These are phyloP conservation scores for Pseudopleuronectes americanus DNA, from an alignment of 2,797 vertebrate species.

Conservation along the genomic window DNA sequence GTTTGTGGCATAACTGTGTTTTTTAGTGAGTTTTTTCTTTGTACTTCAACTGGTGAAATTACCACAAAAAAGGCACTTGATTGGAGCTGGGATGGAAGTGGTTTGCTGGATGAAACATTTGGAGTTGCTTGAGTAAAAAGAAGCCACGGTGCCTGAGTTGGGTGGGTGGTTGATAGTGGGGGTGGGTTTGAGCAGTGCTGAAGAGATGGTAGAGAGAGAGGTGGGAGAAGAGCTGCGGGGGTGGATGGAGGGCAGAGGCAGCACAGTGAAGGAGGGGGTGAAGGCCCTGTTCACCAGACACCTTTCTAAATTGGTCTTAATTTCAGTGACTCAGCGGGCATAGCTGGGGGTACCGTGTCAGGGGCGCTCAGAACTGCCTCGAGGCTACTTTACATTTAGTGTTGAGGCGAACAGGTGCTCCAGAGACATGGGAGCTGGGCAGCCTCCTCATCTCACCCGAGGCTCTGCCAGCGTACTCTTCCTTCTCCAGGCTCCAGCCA, in stretches of 20 bases:
- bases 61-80: not conserved
- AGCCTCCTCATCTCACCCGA: slow-evolving; percentile 40
- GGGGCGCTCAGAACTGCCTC: slow-evolving; percentile 55
- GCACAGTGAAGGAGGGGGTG: slow-evolving; percentile 12
- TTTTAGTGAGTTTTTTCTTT: not conserved
- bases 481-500: slow-evolving; percentile 26
- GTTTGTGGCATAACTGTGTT: not conserved
- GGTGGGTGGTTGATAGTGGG: slow-evolving; percentile 17
- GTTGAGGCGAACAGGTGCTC: slow-evolving; percentile 79
- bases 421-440: slow-evolving; percentile 46
- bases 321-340: slow-evolving; percentile 87
- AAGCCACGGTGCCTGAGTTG: slow-evolving; percentile 17
- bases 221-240: slow-evolving; percentile 44
- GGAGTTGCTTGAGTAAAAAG: not conserved
- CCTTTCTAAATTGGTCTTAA: slow-evolving; percentile 87
- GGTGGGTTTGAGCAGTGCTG: slow-evolving; percentile 13
- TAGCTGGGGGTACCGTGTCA: slow-evolving; percentile 82
- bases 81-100: slow-evolving; percentile 15
- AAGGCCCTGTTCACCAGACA: slow-evolving; percentile 78
- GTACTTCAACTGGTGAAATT: not conserved
- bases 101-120: slow-evolving; percentile 3
- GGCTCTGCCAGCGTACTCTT: slow-evolving; percentile 28
- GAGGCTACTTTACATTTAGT: slow-evolving; percentile 74
- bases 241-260: slow-evolving; percentile 53
- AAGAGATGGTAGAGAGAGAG: slow-evolving; percentile 17